Percentiles rank a stretch among this genome's conserved stretches.
Evolutionary conservation across 2,888 invertebrate species (phyloP).

Genomic region (Lacanobia wlatinum): DNA sequence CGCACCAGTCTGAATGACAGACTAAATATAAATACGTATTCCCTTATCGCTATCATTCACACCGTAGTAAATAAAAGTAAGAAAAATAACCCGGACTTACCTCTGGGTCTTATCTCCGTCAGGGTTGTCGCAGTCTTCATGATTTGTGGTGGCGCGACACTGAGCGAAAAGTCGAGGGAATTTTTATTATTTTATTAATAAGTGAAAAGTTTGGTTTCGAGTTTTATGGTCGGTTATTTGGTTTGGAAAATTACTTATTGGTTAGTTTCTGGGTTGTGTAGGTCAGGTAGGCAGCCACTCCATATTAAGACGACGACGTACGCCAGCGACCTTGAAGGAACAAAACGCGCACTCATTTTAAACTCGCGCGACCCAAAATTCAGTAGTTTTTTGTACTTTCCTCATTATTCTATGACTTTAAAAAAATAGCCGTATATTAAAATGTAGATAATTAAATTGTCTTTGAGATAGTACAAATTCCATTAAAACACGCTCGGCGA

Average conservation of each 20-base stretch:
- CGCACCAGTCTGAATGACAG: slow-evolving; percentile 17
- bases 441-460: too few relatives aligned
- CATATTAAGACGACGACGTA: too few relatives aligned
- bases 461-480: too few relatives aligned
- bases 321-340: too few relatives aligned
- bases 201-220: slow-evolving; percentile 28
- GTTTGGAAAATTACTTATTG: not conserved
- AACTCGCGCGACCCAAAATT: too few relatives aligned
- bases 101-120: slow-evolving; percentile 78
- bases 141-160: slow-evolving; percentile 76
- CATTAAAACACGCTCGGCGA: too few relatives aligned
- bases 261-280: too few relatives aligned
- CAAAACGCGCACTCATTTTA: too few relatives aligned
- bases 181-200: slow-evolving; percentile 53
- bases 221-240: slow-evolving; percentile 13
- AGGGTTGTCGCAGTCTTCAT: slow-evolving; percentile 75
- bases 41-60: slow-evolving; percentile 49
- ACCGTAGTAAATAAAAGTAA: slow-evolving; percentile 62
- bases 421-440: too few relatives aligned
- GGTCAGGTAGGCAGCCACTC: too few relatives aligned
- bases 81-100: slow-evolving; percentile 79
- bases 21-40: slow-evolving; percentile 33
- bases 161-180: slow-evolving; percentile 33
- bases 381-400: too few relatives aligned
- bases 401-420: too few relatives aligned